Evolutionary conservation across 2,888 invertebrate genomes (phyloP).

Genomic region (Rhogogaster chlorosoma): DNA sequence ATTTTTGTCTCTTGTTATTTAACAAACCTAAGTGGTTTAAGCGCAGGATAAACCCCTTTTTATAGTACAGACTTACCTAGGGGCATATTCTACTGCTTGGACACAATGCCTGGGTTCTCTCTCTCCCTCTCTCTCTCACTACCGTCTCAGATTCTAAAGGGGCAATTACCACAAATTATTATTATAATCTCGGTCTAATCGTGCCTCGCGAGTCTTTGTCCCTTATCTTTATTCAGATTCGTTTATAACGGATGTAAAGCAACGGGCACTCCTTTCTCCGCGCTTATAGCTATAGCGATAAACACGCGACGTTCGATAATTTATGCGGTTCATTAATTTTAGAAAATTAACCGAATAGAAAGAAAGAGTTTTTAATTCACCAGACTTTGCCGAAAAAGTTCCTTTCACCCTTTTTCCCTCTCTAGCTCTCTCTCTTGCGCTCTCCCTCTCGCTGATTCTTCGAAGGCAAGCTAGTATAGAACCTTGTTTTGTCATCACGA

Average conservation of each 20-base stretch:
- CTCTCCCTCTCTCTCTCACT: not conserved
- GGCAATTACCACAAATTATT: slow-evolving; percentile 44
- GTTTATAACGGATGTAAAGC: not conserved
- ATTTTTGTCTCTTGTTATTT: not conserved
- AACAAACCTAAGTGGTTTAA: slow-evolving; percentile 23
- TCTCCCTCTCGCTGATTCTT: not conserved
- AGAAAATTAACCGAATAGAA: not conserved
- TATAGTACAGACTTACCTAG: slow-evolving; percentile 16
- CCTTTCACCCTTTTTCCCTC: not conserved
- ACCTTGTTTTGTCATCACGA: slow-evolving; percentile 8
- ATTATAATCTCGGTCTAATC: slow-evolving; percentile 47
- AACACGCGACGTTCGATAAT: slow-evolving; percentile 14
- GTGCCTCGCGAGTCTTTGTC: not conserved
- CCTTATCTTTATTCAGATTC: slow-evolving; percentile 33
- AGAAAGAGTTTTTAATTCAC: not conserved
- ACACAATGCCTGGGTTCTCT: not conserved
- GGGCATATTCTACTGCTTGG: slow-evolving; percentile 27
- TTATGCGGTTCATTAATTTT: not conserved
- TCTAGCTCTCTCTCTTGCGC: no score
- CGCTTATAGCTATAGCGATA: not conserved
- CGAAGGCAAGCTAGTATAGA: not conserved
- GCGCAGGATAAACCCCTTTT: not conserved
- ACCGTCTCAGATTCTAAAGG: slow-evolving; percentile 26
- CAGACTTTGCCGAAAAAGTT: no score
- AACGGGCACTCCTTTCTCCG: not conserved